Conservation (phyloP, 2,888 invertebrate species). For the Sesia apiformis region DNA sequence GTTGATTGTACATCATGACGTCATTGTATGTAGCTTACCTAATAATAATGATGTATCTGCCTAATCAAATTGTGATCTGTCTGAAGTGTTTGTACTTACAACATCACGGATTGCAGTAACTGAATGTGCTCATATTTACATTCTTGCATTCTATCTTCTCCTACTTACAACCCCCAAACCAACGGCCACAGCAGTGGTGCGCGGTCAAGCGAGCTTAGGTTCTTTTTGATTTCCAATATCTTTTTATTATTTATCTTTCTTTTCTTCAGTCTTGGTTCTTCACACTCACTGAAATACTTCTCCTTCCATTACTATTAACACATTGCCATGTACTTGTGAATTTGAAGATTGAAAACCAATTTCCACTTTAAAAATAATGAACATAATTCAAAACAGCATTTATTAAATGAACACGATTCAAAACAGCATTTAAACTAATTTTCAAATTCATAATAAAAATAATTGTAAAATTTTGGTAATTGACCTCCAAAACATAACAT, state of each 20-base stretch:
- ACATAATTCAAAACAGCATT: too few species aligned
- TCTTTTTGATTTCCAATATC: slow-evolving; percentile 1
- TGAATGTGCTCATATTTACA: too few species aligned
- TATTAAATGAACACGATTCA: too few species aligned
- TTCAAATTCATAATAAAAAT: slow-evolving; percentile 19
- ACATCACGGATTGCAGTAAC: too few species aligned
- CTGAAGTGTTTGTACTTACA: too few species aligned
- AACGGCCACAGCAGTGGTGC: background rate
- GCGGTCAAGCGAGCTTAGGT: background rate
- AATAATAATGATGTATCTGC: too few species aligned
- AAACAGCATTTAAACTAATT: background rate
- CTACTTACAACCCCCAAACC: background rate
- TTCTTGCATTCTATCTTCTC: background rate
- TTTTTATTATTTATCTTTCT: slow-evolving; percentile 18
- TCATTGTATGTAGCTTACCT: too few species aligned
- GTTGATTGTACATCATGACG: too few species aligned
- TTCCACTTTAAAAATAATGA: too few species aligned
- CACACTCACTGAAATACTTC: slow-evolving; percentile 31
- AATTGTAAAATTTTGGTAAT: too few species aligned
- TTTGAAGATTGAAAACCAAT: slow-evolving; percentile 18
- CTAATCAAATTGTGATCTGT: too few species aligned
- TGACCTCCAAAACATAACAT: too few species aligned
- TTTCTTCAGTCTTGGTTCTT: background rate
- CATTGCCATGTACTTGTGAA: slow-evolving; percentile 16
- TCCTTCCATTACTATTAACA: slow-evolving; percentile 29